Evolutionary conservation across 2,113 vertebrate genomes (phyloP).

Genomic region (Setophaga coronata): DNA sequence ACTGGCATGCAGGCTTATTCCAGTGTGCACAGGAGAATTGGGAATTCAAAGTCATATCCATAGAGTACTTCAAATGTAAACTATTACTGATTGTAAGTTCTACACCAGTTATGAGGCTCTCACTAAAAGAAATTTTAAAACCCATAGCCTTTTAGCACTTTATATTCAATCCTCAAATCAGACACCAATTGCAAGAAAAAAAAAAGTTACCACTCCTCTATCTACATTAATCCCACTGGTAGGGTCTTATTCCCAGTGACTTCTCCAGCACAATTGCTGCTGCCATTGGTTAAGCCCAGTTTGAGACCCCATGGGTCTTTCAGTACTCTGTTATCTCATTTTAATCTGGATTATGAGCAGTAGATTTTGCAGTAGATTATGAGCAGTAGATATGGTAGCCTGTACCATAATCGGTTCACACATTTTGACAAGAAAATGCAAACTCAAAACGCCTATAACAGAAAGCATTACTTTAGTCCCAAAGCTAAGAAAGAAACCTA

Average conservation of each 20-base stretch:
- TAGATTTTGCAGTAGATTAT: neutral
- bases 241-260: neutral
- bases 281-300: rapidly evolving
- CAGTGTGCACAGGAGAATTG: neutral
- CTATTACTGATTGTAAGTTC: neutral
- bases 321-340: neutral
- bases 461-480: neutral
- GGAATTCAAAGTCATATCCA: neutral
- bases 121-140: neutral
- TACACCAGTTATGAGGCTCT: neutral
- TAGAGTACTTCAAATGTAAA: neutral
- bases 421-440: neutral
- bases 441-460: neutral
- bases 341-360: neutral
- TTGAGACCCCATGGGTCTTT: neutral
- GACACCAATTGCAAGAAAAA: neutral
- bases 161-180: neutral
- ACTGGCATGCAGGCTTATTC: neutral
- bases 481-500: neutral
- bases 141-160: neutral
- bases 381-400: neutral
- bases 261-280: neutral
- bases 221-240: neutral
- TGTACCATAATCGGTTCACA: neutral
- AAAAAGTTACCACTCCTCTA: neutral